phyloP scores from a whole-genome alignment of 2,888 invertebrate genomes.

The Lasioglossum malachurum region DNA sequence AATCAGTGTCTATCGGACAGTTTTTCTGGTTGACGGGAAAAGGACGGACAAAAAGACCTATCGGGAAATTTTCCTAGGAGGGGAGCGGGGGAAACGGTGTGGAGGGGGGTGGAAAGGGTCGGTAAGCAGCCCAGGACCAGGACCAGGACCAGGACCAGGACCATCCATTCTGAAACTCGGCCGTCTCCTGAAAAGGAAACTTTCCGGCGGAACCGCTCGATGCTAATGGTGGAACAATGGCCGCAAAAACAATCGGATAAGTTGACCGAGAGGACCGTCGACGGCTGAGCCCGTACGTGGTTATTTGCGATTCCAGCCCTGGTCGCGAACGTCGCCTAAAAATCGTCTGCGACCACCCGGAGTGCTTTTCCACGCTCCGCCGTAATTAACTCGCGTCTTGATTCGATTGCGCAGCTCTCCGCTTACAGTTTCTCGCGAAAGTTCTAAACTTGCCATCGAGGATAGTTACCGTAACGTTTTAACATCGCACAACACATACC shows the following conservation, averaged over 20 bases:
- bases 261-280: constrained; percentile 54
- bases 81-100: background rate
- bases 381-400: constrained; percentile 44
- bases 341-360: constrained; percentile 59
- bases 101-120: background rate
- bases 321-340: constrained; percentile 57
- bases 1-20: constrained; percentile 49
- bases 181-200: constrained; percentile 72
- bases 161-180: constrained; percentile 68
- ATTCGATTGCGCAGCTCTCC: constrained; percentile 61
- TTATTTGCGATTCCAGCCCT: constrained; percentile 60
- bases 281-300: constrained; percentile 39
- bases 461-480: background rate
- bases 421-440: background rate
- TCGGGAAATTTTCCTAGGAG: constrained; percentile 44
- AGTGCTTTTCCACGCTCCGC: constrained; percentile 4
- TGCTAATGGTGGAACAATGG: constrained; percentile 77
- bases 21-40: constrained; percentile 42
- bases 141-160: constrained; percentile 39
- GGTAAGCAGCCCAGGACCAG: constrained; percentile 36
- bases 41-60: constrained; percentile 34
- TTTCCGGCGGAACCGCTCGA: constrained; percentile 72
- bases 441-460: background rate
- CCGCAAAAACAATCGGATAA: constrained; percentile 77
- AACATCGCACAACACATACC: background rate